phyloP scores from a whole-genome alignment of 2,113 vertebrate species.

The Chaetura pelagica region DNA sequence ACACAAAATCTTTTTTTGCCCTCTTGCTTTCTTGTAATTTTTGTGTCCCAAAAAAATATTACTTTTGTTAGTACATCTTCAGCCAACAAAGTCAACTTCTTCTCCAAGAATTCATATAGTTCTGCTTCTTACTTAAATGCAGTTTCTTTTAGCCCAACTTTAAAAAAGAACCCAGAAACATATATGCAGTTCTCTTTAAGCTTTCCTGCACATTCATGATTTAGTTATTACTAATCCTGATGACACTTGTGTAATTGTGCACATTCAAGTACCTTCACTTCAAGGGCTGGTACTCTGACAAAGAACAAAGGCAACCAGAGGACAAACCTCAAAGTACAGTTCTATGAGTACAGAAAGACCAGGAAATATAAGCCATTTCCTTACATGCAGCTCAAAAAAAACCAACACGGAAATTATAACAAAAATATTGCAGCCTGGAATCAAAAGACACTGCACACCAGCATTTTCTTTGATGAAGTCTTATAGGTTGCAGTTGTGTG shows the following conservation, averaged over 20 bases:
- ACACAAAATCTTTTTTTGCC: slow-evolving; percentile 49
- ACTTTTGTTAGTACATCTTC: slow-evolving; percentile 67
- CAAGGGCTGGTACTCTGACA: slow-evolving; percentile 21
- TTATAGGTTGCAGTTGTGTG: not conserved
- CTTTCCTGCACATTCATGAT: not conserved
- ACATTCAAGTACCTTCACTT: slow-evolving; percentile 38
- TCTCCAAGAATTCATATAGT: slow-evolving; percentile 60
- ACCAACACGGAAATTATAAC: slow-evolving; percentile 66
- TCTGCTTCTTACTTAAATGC: not conserved
- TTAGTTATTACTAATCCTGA: slow-evolving; percentile 20
- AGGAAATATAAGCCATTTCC: slow-evolving; percentile 81
- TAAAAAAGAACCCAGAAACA: not conserved
- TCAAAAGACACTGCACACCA: not conserved
- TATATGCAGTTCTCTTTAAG: not conserved
- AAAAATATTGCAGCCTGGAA: slow-evolving; percentile 69
- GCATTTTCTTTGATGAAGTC: not conserved
- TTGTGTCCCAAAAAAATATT: slow-evolving; percentile 39
- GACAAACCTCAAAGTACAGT: slow-evolving; percentile 60
- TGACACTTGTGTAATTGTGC: not conserved
- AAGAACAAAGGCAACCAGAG: slow-evolving; percentile 62
- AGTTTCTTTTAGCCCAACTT: not conserved
- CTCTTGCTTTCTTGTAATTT: not conserved
- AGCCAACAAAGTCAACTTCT: slow-evolving; percentile 69
- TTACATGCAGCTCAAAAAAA: slow-evolving; percentile 70
- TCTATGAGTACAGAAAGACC: slow-evolving; percentile 68